Evolutionary conservation across 2,113 vertebrate genomes (phyloP), one percentile per base, ranked within the genome.

Genomic region (Chionodraco myersi): DNA sequence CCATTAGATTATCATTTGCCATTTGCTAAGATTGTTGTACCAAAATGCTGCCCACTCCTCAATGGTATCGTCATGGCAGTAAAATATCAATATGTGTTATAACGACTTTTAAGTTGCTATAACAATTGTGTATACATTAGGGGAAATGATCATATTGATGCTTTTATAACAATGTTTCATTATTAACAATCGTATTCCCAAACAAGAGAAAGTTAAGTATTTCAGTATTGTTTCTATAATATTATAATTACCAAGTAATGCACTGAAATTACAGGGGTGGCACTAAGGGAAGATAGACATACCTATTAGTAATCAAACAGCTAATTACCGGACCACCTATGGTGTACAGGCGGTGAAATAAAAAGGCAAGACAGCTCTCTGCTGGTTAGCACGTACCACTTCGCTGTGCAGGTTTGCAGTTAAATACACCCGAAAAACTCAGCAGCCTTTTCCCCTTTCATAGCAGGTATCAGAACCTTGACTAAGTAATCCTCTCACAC

Each of bases 1-100:
- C 77, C 59, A 72, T 83, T 77, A 66, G 76, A 82, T 76, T 49
- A 26, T 73, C 52, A 76, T 89, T 89, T 90, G 89, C 89, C 88
- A 90, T 91, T 92, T 86, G 88, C 23, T 85, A 89, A 87, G 72
- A 75, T 10, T 59, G 30, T 7, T 68, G n/a, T 30, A 66, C 16
- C 58, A 4, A 45, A 76, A 78, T 75, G 49, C 54, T 52, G 64
- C n/a, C 41, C 14, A 75, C 53, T 49, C 57, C 23, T 75, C 26
- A 5, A 10, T 21, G 56, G 70, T 21, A 9, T 69, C 26, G 53
- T 70, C 30, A 59, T 7, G 34, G n/a, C 59, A 73, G 61, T 52
- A 41, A 82, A 82, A 75, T 54, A 73, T 72, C 44, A 4, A 9
- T 12, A 61, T 58, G 56, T 68, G 52, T 75, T 30, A 45, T 54